A percentile compares a stretch with the other conserved stretches of the same genome.
These are phyloP conservation scores for Etheostoma cragini DNA, from an alignment of 2,113 vertebrate genomes.

Conservation along the genomic window DNA sequence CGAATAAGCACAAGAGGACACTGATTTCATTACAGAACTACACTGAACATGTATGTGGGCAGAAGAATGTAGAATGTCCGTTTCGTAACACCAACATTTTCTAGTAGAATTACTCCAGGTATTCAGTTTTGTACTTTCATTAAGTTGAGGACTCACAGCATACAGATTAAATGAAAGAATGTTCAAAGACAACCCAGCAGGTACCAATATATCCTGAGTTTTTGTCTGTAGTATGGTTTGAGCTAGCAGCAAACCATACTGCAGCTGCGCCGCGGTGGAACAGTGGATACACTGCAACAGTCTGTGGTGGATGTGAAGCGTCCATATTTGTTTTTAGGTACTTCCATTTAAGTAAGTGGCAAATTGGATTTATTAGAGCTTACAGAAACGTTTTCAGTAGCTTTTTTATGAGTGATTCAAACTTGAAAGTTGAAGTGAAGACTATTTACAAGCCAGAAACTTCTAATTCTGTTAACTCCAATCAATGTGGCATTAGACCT, in stretches of 20 bases:
- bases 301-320: background rate
- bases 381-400: background rate
- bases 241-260: too few relatives aligned
- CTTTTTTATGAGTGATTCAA: background rate
- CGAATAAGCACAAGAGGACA: background rate
- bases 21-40: background rate
- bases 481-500: background rate
- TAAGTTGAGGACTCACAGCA: background rate
- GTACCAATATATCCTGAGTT: background rate
- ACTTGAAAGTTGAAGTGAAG: background rate
- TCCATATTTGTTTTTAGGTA: slow-evolving; percentile 3
- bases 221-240: background rate
- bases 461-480: background rate
- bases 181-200: background rate
- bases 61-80: background rate
- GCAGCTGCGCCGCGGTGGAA: too few relatives aligned
- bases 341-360: background rate
- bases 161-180: background rate
- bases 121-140: background rate
- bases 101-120: background rate
- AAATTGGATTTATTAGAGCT: background rate
- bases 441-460: background rate
- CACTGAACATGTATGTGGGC: slow-evolving; percentile 1
- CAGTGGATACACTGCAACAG: background rate
- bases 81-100: background rate